Conservation (phyloP, 92 coral and sea anemone species). For the Umimayanthus chanpuru region DNA sequence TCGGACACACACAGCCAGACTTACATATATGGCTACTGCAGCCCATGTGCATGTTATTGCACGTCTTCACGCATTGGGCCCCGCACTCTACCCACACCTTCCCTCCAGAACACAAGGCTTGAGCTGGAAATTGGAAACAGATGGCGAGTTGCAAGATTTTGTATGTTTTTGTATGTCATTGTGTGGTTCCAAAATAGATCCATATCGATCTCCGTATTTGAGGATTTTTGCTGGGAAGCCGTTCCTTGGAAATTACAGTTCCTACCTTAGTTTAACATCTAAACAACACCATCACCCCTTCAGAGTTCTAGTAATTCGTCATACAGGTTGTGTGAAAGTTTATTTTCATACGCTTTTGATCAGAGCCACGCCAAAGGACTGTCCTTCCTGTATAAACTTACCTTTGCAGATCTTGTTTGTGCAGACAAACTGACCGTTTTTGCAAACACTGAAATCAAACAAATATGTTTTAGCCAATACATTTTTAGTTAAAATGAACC, state of each 20-base stretch:
- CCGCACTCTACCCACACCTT: constrained; percentile 73
- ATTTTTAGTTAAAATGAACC: background rate
- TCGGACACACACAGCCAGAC: constrained; percentile 76
- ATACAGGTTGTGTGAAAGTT: background rate
- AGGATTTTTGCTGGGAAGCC: background rate
- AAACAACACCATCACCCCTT: background rate
- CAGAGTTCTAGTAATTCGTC: background rate
- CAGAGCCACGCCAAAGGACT: background rate
- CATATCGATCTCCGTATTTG: background rate
- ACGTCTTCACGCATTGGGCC: constrained; percentile 72
- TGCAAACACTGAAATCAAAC: constrained; percentile 56
- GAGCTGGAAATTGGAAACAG: constrained; percentile 39
- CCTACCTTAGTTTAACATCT: background rate
- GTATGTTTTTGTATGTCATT: background rate
- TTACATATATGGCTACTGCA: constrained; percentile 68
- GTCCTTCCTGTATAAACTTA: background rate
- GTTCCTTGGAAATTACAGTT: background rate
- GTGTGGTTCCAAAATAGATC: background rate
- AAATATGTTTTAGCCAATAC: background rate
- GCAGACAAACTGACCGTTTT: constrained; percentile 58
- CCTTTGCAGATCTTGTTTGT: constrained; percentile 62
- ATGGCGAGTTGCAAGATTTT: background rate
- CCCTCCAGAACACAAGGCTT: constrained; percentile 63
- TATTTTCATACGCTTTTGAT: background rate
- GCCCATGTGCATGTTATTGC: constrained; percentile 75